Evolutionary conservation across 2,113 vertebrate species (phyloP).

Genomic region (Shinisaurus crocodilurus): DNA sequence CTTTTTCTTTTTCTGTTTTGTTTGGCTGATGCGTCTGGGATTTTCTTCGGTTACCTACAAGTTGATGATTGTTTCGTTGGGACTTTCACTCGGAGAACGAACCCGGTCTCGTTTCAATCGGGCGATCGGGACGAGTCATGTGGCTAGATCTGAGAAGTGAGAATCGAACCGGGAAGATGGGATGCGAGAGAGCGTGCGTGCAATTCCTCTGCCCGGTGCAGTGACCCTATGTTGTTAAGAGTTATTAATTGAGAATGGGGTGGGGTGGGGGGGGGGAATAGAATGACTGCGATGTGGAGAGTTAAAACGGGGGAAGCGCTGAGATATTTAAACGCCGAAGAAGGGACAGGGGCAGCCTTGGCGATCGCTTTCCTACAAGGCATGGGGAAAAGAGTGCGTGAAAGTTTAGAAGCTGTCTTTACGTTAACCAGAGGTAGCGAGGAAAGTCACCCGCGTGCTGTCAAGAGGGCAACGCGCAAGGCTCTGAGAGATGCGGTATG

Average conservation of each 20-base stretch:
- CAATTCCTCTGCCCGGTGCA: too few species aligned
- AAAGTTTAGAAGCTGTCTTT: conserved; percentile 4
- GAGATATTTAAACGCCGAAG: not conserved
- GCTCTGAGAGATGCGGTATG: not conserved
- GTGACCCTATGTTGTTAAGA: not conserved
- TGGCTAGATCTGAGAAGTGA: not conserved
- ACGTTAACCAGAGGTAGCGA: not conserved
- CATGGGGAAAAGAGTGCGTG: not conserved
- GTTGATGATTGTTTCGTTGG: not conserved
- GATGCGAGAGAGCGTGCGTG: not conserved
- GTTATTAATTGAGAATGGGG: not conserved
- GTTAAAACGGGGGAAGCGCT: not conserved
- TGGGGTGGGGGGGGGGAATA: too few species aligned
- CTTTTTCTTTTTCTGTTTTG: conserved; percentile 49
- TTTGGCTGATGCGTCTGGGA: conserved; percentile 10
- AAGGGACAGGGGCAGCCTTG: not conserved
- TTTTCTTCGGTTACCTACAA: conserved; percentile 6
- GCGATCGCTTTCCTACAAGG: too few species aligned
- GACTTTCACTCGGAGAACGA: not conserved
- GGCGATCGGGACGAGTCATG: not conserved
- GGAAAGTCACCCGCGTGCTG: not conserved
- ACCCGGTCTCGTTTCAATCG: too few species aligned
- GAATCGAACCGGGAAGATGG: not conserved
- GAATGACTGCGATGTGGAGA: too few species aligned
- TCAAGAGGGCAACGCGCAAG: not conserved